Evolutionary conservation across 2,888 invertebrate species (phyloP), one percentile per base, ranked within the genome.

Genomic region (Plagodis pulveraria): DNA sequence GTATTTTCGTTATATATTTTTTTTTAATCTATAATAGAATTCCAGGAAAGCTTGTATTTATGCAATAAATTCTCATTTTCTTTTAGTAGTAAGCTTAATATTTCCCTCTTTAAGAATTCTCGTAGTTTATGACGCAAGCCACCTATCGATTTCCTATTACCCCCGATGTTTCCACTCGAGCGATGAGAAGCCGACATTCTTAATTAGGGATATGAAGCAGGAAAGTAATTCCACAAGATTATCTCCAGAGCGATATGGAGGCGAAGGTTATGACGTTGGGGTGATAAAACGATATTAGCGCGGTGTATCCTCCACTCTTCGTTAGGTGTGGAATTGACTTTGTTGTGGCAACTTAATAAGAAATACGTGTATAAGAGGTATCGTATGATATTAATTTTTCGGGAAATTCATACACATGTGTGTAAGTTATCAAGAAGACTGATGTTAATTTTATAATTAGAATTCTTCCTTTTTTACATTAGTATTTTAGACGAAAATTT

Each of bases 181-280:
- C 65, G 76, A 83, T 77, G 74, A 74, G 77, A 72, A 72, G 52
- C 72, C 74, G 76, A 77, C 78, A 71, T 78, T 79, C 81, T 80
- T 89, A 89, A 89, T 89, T 89, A 87, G 77, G 80, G 78, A 83
- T 82, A 85, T 86, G 83, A 87, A 61, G 78, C 83, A 82, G 78
- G 81, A 86, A 86, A 83, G 87, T 84, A 86, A 88, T 89, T 85
- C 76, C 78, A 69, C 69, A 70, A 77, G 81, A 83, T 81, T 78
- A 87, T 70, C 67, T 64, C 53, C 56, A 58, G 51, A 62, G 62
- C 62, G 66, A 67, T 65, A 63, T 66, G 64, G 61, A 60, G 56
- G 66, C 61, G 59, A 56, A 40, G 60, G 50, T 48, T 56, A 51
- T 56, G 56, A 52, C 49, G 51, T 46, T 42, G 34, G 38, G 50